Evolutionary conservation across 2,797 vertebrate species (phyloP), one percentile per base, ranked within the genome.

Genomic region (Macropodus opercularis): DNA sequence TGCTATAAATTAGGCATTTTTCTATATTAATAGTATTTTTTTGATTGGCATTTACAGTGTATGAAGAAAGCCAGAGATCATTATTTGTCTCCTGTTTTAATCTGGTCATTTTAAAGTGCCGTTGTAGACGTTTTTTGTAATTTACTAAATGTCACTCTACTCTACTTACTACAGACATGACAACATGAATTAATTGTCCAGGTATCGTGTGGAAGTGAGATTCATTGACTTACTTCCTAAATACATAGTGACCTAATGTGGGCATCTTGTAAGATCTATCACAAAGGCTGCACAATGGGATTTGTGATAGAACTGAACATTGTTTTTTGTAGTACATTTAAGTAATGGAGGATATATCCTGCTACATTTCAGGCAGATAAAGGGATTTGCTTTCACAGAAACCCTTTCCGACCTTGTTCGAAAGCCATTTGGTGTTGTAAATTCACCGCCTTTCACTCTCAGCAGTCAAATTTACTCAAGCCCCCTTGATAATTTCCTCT

Each of bases 321-420:
- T 38, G 47, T 65, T 69, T 59, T 35, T 55, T 31, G 47, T 56
- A 41, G 43, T 73, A n/a, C n/a, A n/a, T 59, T 36, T 53, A 36
- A 69, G 54, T 85, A 86, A 89, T 85, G 64, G 69, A 66, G 65
- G 65, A 73, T 63, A 73, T 58, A 75, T 75, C 79, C 66, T 48
- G 68, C 52, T 26, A 52, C 68, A 29, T 85, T 58, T 41, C 50
- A 4, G 52, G 48, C 62, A 65, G 67, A 81, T 51, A 63, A 63
- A 67, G 57, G 71, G 78, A 85, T 83, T 86, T 82, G 67, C 76
- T 82, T 83, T 65, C 49, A 52, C 60, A 44, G 67, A 69, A 80
- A 83, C 66, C 79, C 73, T 80, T 75, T 76, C 73, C 67, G 40
- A 77, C 74, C 81, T 86, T 75, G 80, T 84, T 84, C 71, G 64